phyloP scores from a whole-genome alignment of 2,113 vertebrate genomes.

The Nannobrachium achirus region DNA sequence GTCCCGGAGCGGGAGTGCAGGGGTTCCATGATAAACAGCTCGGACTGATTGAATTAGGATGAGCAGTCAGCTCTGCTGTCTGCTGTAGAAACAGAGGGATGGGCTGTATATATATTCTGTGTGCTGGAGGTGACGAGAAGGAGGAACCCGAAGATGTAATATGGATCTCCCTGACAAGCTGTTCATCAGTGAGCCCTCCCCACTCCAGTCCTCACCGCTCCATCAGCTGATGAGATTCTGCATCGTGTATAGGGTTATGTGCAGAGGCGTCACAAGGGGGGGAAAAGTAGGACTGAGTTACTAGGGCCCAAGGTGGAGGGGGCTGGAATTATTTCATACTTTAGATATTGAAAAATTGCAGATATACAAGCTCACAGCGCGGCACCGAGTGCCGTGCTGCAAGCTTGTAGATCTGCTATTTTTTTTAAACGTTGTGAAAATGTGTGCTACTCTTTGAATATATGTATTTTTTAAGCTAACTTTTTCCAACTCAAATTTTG shows the following conservation, averaged over 20 bases:
- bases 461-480: no score
- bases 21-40: conserved; percentile 47
- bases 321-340: no score
- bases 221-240: conserved; percentile 42
- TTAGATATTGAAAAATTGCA: no score
- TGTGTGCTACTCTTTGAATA: no score
- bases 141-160: conserved; percentile 36
- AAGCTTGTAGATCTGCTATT: no score
- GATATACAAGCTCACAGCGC: no score
- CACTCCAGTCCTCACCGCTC: conserved; percentile 20
- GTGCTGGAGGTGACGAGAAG: conserved; percentile 25
- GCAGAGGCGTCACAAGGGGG: no score
- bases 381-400: no score
- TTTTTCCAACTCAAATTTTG: no score
- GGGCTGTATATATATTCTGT: conserved; percentile 34
- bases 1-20: conserved; percentile 38
- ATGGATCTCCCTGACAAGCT: conserved; percentile 47
- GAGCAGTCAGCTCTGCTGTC: conserved; percentile 34
- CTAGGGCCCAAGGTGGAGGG: no score
- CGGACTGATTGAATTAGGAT: conserved; percentile 52
- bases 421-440: no score
- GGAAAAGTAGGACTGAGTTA: no score
- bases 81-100: conserved; percentile 49
- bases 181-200: conserved; percentile 35
- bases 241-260: conserved; percentile 22